Conservation (phyloP, 2,797 vertebrate species). For the Enteromius trimaculatus region DNA sequence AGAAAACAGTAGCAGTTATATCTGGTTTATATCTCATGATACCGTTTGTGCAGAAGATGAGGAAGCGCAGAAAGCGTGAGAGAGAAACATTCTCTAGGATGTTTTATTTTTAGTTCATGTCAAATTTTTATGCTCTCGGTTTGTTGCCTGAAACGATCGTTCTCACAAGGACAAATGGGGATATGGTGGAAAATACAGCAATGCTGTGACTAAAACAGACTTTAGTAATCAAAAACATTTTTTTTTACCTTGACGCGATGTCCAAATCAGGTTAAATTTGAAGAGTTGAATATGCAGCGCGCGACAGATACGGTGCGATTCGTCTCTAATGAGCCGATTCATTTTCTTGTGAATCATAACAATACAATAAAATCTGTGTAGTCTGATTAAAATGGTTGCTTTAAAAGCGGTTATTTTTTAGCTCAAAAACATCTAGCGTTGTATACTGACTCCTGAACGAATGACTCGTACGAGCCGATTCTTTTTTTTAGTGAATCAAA, state of each 20-base stretch:
- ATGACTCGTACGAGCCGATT: neutral
- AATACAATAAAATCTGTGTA: neutral
- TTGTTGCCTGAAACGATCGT: constrained; percentile 27
- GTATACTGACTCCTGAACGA: neutral
- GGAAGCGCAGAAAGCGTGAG: constrained; percentile 14
- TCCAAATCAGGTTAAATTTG: neutral
- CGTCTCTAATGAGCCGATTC: neutral
- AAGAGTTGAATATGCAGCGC: neutral
- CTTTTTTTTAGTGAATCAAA: neutral
- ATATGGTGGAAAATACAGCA: neutral
- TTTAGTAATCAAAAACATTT: neutral
- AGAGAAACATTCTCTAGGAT: constrained; percentile 28
- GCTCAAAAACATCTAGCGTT: neutral
- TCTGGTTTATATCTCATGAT: constrained; percentile 70
- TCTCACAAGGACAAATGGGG: neutral
- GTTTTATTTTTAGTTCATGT: constrained; percentile 48
- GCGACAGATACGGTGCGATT: too few relatives aligned
- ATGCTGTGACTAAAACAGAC: neutral
- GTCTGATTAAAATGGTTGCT: neutral
- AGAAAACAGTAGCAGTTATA: constrained; percentile 62
- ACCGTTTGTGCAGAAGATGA: constrained; percentile 34
- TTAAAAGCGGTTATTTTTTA: neutral
- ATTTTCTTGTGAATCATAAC: neutral
- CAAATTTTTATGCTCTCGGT: constrained; percentile 30
- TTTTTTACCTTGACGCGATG: too few relatives aligned